Percentiles rank a stretch among this genome's conserved stretches.
These are phyloP conservation scores for Jacana jacana DNA, from an alignment of 2,113 vertebrate species.

Conservation along the genomic window DNA sequence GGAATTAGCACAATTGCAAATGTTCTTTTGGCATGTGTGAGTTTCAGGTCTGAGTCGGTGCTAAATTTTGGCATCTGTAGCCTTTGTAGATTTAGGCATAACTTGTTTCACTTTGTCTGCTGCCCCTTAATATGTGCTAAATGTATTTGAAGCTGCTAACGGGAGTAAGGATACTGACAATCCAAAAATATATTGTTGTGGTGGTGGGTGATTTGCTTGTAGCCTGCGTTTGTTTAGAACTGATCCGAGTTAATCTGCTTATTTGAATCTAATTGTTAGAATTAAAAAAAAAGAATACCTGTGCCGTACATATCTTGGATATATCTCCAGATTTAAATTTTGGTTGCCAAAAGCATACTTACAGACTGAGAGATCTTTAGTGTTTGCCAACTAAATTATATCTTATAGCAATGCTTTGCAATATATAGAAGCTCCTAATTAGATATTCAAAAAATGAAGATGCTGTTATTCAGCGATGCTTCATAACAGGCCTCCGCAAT, in stretches of 20 bases:
- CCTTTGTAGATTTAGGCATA: not conserved
- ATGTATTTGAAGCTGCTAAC: not conserved
- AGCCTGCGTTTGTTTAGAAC: conserved; percentile 9
- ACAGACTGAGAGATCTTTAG: conserved; percentile 26
- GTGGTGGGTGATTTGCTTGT: not conserved
- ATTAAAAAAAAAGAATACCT: not conserved
- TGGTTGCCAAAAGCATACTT: conserved; percentile 53
- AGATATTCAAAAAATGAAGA: conserved; percentile 52
- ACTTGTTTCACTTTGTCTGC: not conserved
- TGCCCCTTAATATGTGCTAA: not conserved
- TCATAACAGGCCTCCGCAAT: conserved; percentile 49
- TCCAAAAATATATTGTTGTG: not conserved
- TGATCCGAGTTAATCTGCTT: not conserved
- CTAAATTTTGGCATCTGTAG: not conserved
- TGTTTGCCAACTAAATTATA: conserved; percentile 63
- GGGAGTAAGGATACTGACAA: not conserved
- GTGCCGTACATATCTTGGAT: not conserved
- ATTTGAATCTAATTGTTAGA: conserved; percentile 43
- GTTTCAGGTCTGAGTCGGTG: not conserved
- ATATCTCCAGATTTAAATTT: conserved; percentile 38
- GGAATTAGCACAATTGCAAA: not conserved
- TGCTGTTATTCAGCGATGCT: conserved; percentile 45
- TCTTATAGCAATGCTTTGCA: conserved; percentile 45
- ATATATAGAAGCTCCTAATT: conserved; percentile 52
- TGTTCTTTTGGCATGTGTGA: not conserved